A percentile compares a stretch with the other conserved stretches of the same genome.
phyloP scores from a whole-genome alignment of 64 coral and sea anemone genomes.

The Pocillopora verrucosa region DNA sequence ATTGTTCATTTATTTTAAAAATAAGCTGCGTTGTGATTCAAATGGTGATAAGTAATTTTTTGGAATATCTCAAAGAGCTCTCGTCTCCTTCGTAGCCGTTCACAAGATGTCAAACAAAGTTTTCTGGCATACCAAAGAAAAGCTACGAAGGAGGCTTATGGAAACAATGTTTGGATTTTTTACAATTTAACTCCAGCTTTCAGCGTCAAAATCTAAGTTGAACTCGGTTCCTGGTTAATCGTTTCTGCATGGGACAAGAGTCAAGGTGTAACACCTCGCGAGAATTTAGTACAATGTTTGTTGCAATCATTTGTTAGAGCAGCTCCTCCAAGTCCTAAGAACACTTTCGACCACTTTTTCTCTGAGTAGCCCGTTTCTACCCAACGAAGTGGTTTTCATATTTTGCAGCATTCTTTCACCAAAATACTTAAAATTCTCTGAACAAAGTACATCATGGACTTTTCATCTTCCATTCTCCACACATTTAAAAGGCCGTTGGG shows the following conservation, averaged over 20 bases:
- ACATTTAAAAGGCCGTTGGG: conserved; percentile 21
- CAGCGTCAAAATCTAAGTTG: background rate
- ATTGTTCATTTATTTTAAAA: conserved; percentile 45
- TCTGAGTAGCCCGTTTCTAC: background rate
- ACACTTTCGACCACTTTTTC: background rate
- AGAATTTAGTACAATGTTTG: conserved; percentile 11
- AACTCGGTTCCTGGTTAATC: background rate
- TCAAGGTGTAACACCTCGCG: background rate
- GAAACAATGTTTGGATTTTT: too few species aligned
- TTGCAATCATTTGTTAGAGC: background rate
- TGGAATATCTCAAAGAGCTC: background rate
- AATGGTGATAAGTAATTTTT: background rate
- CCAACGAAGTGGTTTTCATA: background rate
- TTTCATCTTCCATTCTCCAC: conserved; percentile 5
- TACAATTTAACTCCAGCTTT: background rate
- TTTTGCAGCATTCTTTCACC: background rate
- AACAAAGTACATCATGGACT: conserved; percentile 5
- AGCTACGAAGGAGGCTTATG: too few species aligned
- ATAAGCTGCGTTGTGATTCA: conserved; percentile 33
- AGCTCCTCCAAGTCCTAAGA: background rate
- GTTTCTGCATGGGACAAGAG: too few species aligned
- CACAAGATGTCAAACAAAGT: too few species aligned
- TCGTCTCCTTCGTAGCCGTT: background rate
- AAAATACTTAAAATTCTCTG: background rate
- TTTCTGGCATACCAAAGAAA: too few species aligned